Base-by-base conservation (phyloP, 2,113 vertebrate genomes). In the Arenaria interpres region DNA sequence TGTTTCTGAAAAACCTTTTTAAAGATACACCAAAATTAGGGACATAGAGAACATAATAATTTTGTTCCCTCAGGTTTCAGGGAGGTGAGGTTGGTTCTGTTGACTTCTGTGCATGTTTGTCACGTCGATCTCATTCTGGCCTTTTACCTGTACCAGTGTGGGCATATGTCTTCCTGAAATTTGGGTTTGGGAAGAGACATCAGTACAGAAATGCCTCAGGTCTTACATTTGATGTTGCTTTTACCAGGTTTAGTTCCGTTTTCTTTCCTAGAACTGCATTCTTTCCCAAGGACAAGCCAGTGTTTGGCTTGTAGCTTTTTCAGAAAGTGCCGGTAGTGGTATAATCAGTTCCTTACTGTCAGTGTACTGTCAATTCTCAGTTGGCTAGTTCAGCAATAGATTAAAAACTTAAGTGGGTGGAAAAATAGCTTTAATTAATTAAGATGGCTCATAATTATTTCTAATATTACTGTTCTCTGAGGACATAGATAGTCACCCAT, bases 341-440 rank as follows among this genome's bases (percentile, higher is more conserved):
- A 85, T 18, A 77, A 80, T 74, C 85, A 74, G n/a, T 75, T 95
- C 41, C 33, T 92, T 90, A 77, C 88, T 54, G 72, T 95, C 62
- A 93, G 14, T 79, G 20, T 89, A n/a, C n/a, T n/a, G 30, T 86
- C 46, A 85, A 24, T 96, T 94, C 92, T 88, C 82, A 90, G 56
- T 71, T 97, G 92, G 56, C 54, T 96, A 85, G 45, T 7, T 2
- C 75, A 92, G 64, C 64, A 92, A 68, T 90, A 91, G 88, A 93
- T 79, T 93, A 62, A 95, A 89, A 89, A 90, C 60, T 75, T 95
- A 91, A 96, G 89, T 93, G 93, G 35, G 62, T 90, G 35, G 86
- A 93, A 94, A 96, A 92, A 2, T 66, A 95, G 87, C 72, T 96
- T 96, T 94, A 96, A 90, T 97, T 95, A 94, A 89, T 97, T 96